These are phyloP conservation scores for Xanthorhoe designata DNA, from an alignment of 2,888 invertebrate species.

Conservation along the genomic window DNA sequence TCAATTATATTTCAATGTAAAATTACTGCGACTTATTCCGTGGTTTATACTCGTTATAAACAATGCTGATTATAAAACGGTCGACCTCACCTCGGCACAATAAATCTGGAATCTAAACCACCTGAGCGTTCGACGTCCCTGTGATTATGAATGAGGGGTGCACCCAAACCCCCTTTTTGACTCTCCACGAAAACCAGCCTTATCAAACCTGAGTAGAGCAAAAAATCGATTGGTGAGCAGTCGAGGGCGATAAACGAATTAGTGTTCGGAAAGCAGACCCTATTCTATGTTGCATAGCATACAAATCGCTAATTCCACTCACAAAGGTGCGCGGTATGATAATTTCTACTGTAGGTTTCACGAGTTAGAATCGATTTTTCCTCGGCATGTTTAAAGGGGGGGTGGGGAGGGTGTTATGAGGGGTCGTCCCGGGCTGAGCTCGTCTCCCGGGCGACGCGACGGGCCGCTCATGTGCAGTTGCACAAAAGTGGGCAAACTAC, in stretches of 20 bases:
- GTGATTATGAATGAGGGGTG: conserved; percentile 78
- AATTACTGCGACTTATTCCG: conserved; percentile 6
- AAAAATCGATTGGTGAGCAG: conserved; percentile 43
- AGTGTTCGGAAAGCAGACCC: conserved; percentile 78
- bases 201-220: conserved; percentile 36
- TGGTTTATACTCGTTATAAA: conserved; percentile 51
- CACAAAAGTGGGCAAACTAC: conserved; percentile 58
- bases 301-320: conserved; percentile 74
- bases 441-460: conserved; percentile 74
- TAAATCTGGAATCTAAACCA: conserved; percentile 82
- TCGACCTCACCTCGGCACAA: conserved; percentile 74
- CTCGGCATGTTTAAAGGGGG: conserved; percentile 43
- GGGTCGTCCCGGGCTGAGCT: conserved; percentile 74
- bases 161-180: conserved; percentile 52
- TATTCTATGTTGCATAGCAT: conserved; percentile 77
- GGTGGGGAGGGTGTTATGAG: conserved; percentile 48
- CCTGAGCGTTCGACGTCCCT: conserved; percentile 80
- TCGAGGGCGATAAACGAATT: conserved; percentile 73
- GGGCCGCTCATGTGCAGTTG: conserved; percentile 66
- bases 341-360: conserved; percentile 44
- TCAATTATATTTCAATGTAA: neutral
- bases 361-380: conserved; percentile 49
- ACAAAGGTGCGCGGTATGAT: conserved; percentile 32
- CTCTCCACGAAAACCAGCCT: conserved; percentile 22
- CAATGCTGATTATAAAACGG: conserved; percentile 72